Conservation (phyloP, 1,140 invertebrate species). For the Hyles euphorbiae region DNA sequence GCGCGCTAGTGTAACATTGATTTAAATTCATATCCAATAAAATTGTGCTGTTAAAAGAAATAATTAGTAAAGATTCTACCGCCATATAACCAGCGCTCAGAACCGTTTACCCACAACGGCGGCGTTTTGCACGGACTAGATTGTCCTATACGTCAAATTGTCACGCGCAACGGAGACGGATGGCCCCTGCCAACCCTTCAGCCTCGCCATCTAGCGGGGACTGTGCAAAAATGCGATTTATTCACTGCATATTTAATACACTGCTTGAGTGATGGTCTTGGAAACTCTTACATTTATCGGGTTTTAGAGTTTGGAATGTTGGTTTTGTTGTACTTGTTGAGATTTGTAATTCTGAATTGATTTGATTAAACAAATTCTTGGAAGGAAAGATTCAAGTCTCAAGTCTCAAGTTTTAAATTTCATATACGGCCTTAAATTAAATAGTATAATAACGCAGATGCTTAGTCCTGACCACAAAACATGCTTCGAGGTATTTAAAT, state of each 20-base stretch:
- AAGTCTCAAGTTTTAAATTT: no score
- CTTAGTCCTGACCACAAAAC: no score
- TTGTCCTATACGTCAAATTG: conserved; percentile 72
- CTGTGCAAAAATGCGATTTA: conserved; percentile 37
- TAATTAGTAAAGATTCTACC: background rate
- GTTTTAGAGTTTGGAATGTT: background rate
- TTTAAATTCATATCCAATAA: no score
- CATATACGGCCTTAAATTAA: no score
- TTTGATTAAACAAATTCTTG: no score
- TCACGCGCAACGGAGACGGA: conserved; percentile 63
- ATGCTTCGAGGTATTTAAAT: no score
- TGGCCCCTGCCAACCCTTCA: conserved; percentile 46
- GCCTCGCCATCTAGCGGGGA: conserved; percentile 25
- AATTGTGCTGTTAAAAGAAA: no score
- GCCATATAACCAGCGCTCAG: no score
- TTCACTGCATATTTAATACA: conserved; percentile 9
- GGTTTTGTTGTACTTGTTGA: background rate
- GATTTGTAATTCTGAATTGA: no score
- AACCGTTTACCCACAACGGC: background rate
- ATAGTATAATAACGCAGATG: no score
- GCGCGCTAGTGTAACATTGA: no score
- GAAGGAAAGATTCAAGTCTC: no score
- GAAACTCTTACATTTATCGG: background rate
- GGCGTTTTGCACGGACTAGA: conserved; percentile 60
- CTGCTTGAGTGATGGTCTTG: background rate